Evolutionary conservation across 2,113 vertebrate species (phyloP), one percentile per base, ranked within the genome.

Genomic region (Chionomys nivalis): DNA sequence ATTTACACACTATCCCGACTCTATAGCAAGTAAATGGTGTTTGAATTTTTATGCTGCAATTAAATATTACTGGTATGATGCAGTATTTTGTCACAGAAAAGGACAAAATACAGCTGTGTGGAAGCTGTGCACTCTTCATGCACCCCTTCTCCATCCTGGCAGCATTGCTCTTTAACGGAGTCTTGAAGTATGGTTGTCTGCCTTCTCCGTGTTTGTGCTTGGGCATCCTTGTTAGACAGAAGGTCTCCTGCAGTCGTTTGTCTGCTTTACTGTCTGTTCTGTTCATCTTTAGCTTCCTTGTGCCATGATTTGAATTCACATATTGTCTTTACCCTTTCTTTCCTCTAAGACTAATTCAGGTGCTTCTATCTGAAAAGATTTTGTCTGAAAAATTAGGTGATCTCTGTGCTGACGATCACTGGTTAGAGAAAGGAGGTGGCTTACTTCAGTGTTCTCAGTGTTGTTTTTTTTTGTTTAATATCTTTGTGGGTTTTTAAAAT

Each of bases 31-130:
- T 98, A 98, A 98, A 98, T 98, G 98, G 98, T 98, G 96, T 98
- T 98, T 75, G 98, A 98, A 98, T 98, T 99, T 99, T 98, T 99
- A 98, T 99, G 98, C 97, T 98, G 98, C 98, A 98, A 98, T 98
- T 98, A 98, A 98, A 98, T 98, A 98, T 98, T 98, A 98, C 96
- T 97, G 94, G 93, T 95, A 97, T 44, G 95, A 94, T 96, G 96
- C 97, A 97, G n/a, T n/a, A 97, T 98, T 99, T 98, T n/a, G n/a
- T 97, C 97, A 97, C 90, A 97, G 97, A 98, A 98, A 93, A 98
- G 98, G 97, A 93, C 96, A 96, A 98, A 98, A 98, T 97, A 98
- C 90, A 97, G 98, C 93, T 92, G 73, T 91, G 97, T 95, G 97
- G 97, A 97, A 97, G 90, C 82, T 87, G 63, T 91, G 94, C 97